Conservation (phyloP, 2,888 invertebrate species). For the Noctua pronuba region DNA sequence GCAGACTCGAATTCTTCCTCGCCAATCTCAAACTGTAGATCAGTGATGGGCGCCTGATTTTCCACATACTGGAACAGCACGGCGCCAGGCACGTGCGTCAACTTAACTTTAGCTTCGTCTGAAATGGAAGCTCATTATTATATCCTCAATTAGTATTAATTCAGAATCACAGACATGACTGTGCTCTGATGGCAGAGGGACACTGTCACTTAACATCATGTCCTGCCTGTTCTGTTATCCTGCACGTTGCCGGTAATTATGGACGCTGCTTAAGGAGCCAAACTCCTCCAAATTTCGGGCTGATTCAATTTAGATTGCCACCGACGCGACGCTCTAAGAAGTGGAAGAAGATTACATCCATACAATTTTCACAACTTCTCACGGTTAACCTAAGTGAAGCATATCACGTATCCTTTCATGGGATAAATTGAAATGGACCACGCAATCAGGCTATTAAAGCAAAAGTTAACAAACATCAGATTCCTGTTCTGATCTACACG, state of each 20-base stretch:
- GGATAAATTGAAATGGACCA: neutral
- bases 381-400: neutral
- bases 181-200: neutral
- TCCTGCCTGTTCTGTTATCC: neutral
- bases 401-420: neutral
- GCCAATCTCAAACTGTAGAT: constrained; percentile 82
- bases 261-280: neutral
- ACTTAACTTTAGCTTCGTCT: constrained; percentile 81
- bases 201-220: neutral
- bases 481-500: neutral
- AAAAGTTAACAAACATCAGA: neutral
- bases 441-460: neutral
- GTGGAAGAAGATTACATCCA: neutral
- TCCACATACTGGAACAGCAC: constrained; percentile 79
- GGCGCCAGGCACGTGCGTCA: constrained; percentile 83
- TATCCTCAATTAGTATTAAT: neutral
- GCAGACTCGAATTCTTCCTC: constrained; percentile 80
- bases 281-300: neutral
- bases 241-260: neutral
- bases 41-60: constrained; percentile 67
- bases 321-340: neutral
- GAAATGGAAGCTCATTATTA: constrained; percentile 44
- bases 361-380: neutral
- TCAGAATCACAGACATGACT: neutral
- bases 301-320: neutral